Evolutionary conservation across 2,797 vertebrate genomes (phyloP).

Genomic region (Poeciliopsis turneri): DNA sequence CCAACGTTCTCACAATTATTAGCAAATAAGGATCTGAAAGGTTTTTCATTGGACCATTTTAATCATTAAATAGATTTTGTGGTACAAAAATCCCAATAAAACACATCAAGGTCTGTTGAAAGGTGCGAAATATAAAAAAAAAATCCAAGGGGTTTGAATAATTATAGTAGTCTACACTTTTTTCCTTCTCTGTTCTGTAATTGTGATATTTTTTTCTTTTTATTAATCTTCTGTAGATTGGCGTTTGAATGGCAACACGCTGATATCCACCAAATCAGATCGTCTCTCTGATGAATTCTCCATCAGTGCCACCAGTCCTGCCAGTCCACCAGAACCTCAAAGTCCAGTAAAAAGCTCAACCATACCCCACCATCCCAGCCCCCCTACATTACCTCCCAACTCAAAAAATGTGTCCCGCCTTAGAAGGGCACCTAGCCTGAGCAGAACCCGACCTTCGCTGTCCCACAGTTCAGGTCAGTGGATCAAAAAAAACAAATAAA

Average conservation of each 20-base stretch:
- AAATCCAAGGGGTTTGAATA: neutral
- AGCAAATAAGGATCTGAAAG: neutral
- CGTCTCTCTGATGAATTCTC: slow-evolving; percentile 64
- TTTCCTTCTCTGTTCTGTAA: neutral
- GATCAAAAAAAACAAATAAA: neutral
- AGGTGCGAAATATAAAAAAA: neutral
- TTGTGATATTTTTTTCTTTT: neutral
- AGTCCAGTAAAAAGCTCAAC: slow-evolving; percentile 70
- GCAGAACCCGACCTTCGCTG: slow-evolving; percentile 71
- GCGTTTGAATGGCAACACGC: slow-evolving; percentile 70
- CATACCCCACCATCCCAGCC: slow-evolving; percentile 78
- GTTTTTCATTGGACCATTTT: neutral
- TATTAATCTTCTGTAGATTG: slow-evolving; percentile 63
- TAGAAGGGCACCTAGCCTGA: slow-evolving; percentile 82
- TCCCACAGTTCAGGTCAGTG: slow-evolving; percentile 83
- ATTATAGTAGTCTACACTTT: neutral
- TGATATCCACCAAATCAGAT: slow-evolving; percentile 58
- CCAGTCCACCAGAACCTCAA: slow-evolving; percentile 60
- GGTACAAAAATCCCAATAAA: neutral
- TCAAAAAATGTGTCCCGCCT: slow-evolving; percentile 69
- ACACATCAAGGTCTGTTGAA: neutral
- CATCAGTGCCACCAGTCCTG: slow-evolving; percentile 66
- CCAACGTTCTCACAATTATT: neutral
- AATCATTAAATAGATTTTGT: neutral
- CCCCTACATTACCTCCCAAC: slow-evolving; percentile 74